These are phyloP conservation scores for Falcunculus frontatus DNA, from an alignment of 2,113 vertebrate genomes.

Conservation along the genomic window DNA sequence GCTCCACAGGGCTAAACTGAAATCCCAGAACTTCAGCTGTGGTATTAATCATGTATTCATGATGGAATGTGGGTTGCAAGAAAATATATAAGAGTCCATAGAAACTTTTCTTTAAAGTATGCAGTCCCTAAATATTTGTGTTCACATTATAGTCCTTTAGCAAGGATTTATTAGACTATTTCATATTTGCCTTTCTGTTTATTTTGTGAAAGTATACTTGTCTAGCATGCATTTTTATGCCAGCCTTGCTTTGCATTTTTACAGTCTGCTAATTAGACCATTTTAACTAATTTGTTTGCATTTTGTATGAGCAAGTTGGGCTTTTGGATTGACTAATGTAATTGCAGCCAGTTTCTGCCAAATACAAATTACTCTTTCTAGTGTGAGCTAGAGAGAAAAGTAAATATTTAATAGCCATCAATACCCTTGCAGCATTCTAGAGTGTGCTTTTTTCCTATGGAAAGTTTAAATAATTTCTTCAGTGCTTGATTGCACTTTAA, in stretches of 20 bases:
- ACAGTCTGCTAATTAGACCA: conserved; percentile 84
- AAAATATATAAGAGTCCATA: not conserved
- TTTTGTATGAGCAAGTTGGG: conserved; percentile 85
- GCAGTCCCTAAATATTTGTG: not conserved
- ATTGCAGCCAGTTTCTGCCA: conserved; percentile 82
- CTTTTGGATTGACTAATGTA: conserved; percentile 86
- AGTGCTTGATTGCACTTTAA: conserved; percentile 74
- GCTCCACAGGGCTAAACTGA: not conserved
- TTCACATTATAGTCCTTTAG: not conserved
- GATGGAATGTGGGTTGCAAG: not conserved
- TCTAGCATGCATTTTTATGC: conserved; percentile 70
- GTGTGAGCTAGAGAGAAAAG: conserved; percentile 81
- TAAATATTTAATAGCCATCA: conserved; percentile 89
- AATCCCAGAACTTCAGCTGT: conserved; percentile 1
- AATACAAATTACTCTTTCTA: conserved; percentile 83
- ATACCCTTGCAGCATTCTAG: conserved; percentile 77
- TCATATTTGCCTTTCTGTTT: conserved; percentile 52
- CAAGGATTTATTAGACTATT: conserved; percentile 45
- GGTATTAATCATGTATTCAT: not conserved
- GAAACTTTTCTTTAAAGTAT: conserved; percentile 12
- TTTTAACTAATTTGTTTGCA: conserved; percentile 90
- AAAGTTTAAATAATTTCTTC: conserved; percentile 78
- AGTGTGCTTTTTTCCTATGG: conserved; percentile 54
- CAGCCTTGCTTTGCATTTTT: conserved; percentile 82
- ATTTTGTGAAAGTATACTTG: conserved; percentile 58